Base-by-base conservation (phyloP, 1,140 invertebrate genomes). In the Dufourea novaeangliae region DNA sequence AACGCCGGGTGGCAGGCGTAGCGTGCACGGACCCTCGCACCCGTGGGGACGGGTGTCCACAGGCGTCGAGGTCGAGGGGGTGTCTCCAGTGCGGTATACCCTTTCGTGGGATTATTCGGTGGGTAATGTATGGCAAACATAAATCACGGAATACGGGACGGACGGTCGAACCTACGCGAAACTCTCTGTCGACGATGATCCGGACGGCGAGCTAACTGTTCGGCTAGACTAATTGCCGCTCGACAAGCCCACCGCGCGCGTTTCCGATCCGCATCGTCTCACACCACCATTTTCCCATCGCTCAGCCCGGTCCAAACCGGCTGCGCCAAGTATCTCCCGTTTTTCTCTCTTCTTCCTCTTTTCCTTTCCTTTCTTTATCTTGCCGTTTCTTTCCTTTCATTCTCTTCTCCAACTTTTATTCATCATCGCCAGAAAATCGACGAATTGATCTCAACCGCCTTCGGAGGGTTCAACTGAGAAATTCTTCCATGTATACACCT, bases 61-160 rank as follows among this genome's bases (percentile, higher is more conserved):
- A 25, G 34, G 25, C 71, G 46, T 66, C 44, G 75, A 80, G 81
- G 79, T 80, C 70, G 82, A 82, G 79, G 57, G 84, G 80, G 78
- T 84, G 86, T 67, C 72, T 62, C 52, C 52, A 27, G 34, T 56
- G 37, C 59, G 57, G 37, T 71, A 64, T 87, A 83, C 88, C 90
- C 90, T 90, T 91, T 91, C 89, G 86, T 88, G 87, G 90, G 90
- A 92, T 92, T 91, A 92, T 91, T 91, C 91, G 90, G 78, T 82
- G 90, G 83, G 85, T 92, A 92, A 92, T 92, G 87, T 92, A 92
- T 91, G 91, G 89, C 90, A 90, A 91, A 91, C 90, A 90, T 91
- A 92, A 92, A 92, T 92, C 90, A 92, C 90, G 46, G 78, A 87
- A 81, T 85, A 86, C 83, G 83, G 80, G 85, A 88, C 80, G 80